Evolutionary conservation across 2,888 invertebrate genomes (phyloP), one percentile per base, ranked within the genome.

Genomic region (Cataglyphis cursor): DNA sequence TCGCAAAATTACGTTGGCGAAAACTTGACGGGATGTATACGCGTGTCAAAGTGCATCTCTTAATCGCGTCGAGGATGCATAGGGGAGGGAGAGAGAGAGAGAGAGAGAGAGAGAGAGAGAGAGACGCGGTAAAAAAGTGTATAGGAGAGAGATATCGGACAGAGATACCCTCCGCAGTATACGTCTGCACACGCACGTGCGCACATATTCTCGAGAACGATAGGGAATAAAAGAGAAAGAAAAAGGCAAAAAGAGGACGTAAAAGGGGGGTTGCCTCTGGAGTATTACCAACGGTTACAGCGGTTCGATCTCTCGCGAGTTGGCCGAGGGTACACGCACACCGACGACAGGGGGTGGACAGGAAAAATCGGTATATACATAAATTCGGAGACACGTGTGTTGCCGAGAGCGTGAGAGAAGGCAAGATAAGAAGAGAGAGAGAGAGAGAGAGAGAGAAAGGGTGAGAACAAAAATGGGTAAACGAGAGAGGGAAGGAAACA

Each of bases 331-430:
- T 35, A 28, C 28, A 28, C 54, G 72, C 54, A 28, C 51, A 10
- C 28, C 41, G 15, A 24, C 38, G 54, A n/a, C 18, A 35, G 35
- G 41, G 54, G 41, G 54, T 41, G 75, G 59, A 73, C 74, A 44
- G 48, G 41, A n/a, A 73, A 68, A 80, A 68, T 80, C 75, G 74
- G 57, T 44, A 54, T 88, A 85, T 44, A 54, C 85, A 85, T 85
- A 80, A 88, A 90, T 93, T 89, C 83, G 89, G 87, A 82, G 92
- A 90, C 91, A 92, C 90, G 90, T 91, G 90, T 90, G 88, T 15
- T n/a, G 28, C 74, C 64, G 73, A 48, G 12, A 59, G 48, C 18
- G 41, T 35, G 64, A 73, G 12, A 57, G 59, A 64, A 31, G 8
- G 38, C n/a, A 48, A 75, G 70, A 51, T 65, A 66, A 44, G 59